Percentiles rank a stretch among this genome's conserved stretches.
These are phyloP conservation scores for Microcaecilia unicolor DNA, from an alignment of 2,797 vertebrate species.

Conservation along the genomic window DNA sequence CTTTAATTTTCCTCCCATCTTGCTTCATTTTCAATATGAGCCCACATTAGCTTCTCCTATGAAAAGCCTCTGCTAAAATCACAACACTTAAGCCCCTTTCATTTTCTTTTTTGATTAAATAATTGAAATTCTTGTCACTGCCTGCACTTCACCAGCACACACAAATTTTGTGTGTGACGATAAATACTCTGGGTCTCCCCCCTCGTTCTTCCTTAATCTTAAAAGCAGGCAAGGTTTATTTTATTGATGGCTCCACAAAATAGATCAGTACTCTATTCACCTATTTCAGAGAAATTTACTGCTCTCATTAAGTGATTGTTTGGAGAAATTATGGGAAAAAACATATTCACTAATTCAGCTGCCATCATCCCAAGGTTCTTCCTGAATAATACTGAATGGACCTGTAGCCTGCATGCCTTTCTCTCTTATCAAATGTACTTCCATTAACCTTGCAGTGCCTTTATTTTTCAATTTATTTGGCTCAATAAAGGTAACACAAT, in stretches of 20 bases:
- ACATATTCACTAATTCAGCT: slow-evolving; percentile 62
- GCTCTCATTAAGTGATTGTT: slow-evolving; percentile 94
- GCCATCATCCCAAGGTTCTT: slow-evolving; percentile 22
- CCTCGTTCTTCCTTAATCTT: slow-evolving; percentile 48
- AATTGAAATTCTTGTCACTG: slow-evolving; percentile 99
- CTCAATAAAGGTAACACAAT: too few relatives aligned
- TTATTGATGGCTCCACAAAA: slow-evolving; percentile 74
- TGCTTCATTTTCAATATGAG: slow-evolving; percentile 92
- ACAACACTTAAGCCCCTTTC: slow-evolving; percentile 99
- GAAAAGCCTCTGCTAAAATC: slow-evolving; percentile 86
- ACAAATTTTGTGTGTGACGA: slow-evolving; percentile 71
- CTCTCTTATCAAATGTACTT: slow-evolving; percentile 51
- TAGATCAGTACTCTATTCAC: slow-evolving; percentile 71
- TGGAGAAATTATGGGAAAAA: slow-evolving; percentile 65
- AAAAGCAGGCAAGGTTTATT: slow-evolving; percentile 68
- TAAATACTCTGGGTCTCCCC: slow-evolving; percentile 67
- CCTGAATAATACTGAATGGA: slow-evolving; percentile 66
- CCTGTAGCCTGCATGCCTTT: slow-evolving; percentile 59
- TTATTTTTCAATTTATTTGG: too few relatives aligned
- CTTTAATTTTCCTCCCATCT: slow-evolving; percentile 95
- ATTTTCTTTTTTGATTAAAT: slow-evolving; percentile 98
- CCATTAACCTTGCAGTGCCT: too few relatives aligned
- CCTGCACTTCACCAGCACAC: slow-evolving; percentile 84
- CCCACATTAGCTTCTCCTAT: slow-evolving; percentile 95
- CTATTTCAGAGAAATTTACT: slow-evolving; percentile 83